phyloP scores from a whole-genome alignment of 2,888 invertebrate genomes.

The Sphaerophoria taeniata region DNA sequence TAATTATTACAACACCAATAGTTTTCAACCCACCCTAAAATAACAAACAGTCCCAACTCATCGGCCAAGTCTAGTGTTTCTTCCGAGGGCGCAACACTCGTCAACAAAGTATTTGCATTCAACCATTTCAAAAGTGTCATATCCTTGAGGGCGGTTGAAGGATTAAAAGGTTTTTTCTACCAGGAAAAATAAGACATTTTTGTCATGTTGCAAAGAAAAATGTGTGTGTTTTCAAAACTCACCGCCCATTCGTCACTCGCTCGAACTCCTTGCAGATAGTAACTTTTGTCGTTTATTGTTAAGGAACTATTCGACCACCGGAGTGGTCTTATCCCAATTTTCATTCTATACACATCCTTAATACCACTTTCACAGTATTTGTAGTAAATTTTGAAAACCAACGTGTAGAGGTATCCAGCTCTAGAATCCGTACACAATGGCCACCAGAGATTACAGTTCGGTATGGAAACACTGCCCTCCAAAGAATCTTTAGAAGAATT shows the following conservation, averaged over 20 bases:
- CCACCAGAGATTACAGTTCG: conserved; percentile 51
- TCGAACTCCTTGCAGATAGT: conserved; percentile 42
- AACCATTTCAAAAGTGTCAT: conserved; percentile 49
- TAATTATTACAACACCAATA: background rate
- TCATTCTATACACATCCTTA: conserved; percentile 48
- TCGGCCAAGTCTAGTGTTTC: conserved; percentile 53
- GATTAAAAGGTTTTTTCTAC: conserved; percentile 37
- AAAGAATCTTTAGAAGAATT: conserved; percentile 5
- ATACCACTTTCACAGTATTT: conserved; percentile 46
- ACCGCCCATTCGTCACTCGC: conserved; percentile 29
- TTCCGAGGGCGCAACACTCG: conserved; percentile 28
- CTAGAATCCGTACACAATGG: conserved; percentile 33
- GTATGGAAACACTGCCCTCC: conserved; percentile 37
- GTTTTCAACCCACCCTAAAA: conserved; percentile 45
- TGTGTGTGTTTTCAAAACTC: background rate
- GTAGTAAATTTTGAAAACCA: conserved; percentile 46
- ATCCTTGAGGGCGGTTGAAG: conserved; percentile 31
- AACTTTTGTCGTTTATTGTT: conserved; percentile 35
- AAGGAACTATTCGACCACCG: conserved; percentile 50
- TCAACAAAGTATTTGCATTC: conserved; percentile 40
- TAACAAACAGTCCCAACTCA: conserved; percentile 43
- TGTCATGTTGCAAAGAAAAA: background rate
- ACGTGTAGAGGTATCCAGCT: conserved; percentile 47
- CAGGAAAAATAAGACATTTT: background rate
- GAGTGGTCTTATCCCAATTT: conserved; percentile 43